Base-by-base conservation (phyloP, 2,113 vertebrate species). In the Apodemus sylvaticus region DNA sequence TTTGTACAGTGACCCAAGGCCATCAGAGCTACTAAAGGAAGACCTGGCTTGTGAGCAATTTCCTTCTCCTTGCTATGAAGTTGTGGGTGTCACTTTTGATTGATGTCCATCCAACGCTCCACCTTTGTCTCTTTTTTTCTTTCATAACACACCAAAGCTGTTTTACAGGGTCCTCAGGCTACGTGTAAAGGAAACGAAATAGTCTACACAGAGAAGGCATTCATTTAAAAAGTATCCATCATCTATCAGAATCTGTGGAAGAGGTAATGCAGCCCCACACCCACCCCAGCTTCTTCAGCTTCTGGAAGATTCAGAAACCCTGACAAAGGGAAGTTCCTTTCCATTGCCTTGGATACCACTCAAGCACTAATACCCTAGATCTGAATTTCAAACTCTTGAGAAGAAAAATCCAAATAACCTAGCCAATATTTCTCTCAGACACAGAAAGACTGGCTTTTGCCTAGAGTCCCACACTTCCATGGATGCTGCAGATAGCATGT, bases 301-400 rank as follows among this genome's bases (percentile, higher is more conserved):
- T 60, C 51, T 60, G 87, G 45, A 89, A 94, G 68, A 89, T 36
- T 45, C 71, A 89, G 58, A 45, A 94, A 86, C 36, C 51, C 90
- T 51, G 45, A 88, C n/a, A 81, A 90, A 93, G 36, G 3, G 7
- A 93, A 88, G 55, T 85, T 90, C 48, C 62, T 42, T 62, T 70
- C 58, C 39, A 91, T 17, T 45, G 36, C 22, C 19, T 17, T 45
- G 10, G 86, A 53, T 29, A 78, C 22, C 24, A 13, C 68, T 93
- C 68, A 53, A 29, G 22, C 76, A 16, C 71, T 24, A 81, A 71
- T 48, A 53, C 9, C 11, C 58, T 48, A 53, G 42, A 24, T 93
- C 16, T 60, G 73, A 85, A 86, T 89, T 93, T 64, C 70, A 92
- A 62, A 94, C 45, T 31, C 55, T 31, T 55, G 34, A 96, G 68